A percentile compares a stretch with the other conserved stretches of the same genome.
These are phyloP conservation scores for Labeo calbasu DNA, from an alignment of 2,797 vertebrate genomes.

Conservation along the genomic window DNA sequence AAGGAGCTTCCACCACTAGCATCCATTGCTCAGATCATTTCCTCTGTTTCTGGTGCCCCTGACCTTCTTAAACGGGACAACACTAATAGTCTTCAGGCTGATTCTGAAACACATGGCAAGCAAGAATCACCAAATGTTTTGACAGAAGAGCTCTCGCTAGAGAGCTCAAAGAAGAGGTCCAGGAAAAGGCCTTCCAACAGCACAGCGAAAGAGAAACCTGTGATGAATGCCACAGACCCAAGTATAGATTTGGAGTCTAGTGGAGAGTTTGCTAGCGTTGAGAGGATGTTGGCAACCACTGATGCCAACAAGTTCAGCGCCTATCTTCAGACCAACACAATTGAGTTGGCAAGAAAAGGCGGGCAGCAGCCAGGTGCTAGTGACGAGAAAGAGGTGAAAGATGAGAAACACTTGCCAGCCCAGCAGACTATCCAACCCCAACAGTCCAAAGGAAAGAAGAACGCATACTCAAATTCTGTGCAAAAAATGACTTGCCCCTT, in stretches of 20 bases:
- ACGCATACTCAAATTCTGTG: slow-evolving; percentile 88
- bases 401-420: slow-evolving; percentile 70
- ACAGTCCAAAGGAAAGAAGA: slow-evolving; percentile 87
- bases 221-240: slow-evolving; percentile 50
- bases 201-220: slow-evolving; percentile 75
- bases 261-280: slow-evolving; percentile 95
- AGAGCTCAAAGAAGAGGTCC: slow-evolving; percentile 76
- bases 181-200: slow-evolving; percentile 77
- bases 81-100: slow-evolving; percentile 32
- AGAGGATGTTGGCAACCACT: slow-evolving; percentile 95
- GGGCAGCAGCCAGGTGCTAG: slow-evolving; percentile 71
- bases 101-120: slow-evolving; percentile 34
- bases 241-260: slow-evolving; percentile 91
- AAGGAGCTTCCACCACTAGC: slow-evolving; percentile 90
- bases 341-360: slow-evolving; percentile 76
- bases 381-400: slow-evolving; percentile 76
- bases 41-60: slow-evolving; percentile 90
- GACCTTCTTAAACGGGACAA: slow-evolving; percentile 60
- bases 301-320: slow-evolving; percentile 95
- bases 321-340: slow-evolving; percentile 84
- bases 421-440: slow-evolving; percentile 68
- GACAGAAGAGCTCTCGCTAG: slow-evolving; percentile 61
- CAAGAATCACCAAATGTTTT: slow-evolving; percentile 40
- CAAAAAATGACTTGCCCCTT: slow-evolving; percentile 94
- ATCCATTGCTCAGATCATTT: slow-evolving; percentile 98